These are phyloP conservation scores for Emydoidea blandingii DNA, from an alignment of 2,797 vertebrate genomes.

Conservation along the genomic window DNA sequence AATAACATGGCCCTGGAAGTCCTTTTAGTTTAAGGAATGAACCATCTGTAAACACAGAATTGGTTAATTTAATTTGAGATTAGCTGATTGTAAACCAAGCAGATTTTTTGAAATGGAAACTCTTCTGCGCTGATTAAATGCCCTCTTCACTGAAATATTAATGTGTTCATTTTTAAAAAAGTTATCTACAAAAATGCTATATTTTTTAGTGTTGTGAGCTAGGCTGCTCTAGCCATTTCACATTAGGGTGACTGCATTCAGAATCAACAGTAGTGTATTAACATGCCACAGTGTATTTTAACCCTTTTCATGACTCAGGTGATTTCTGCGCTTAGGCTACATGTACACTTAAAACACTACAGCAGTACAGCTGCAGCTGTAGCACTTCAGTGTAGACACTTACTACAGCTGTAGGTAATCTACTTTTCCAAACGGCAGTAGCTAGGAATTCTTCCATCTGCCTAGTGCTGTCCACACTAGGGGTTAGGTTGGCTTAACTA, in stretches of 20 bases:
- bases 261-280: background rate
- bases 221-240: background rate
- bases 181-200: background rate
- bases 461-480: no score
- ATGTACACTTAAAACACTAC: background rate
- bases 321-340: background rate
- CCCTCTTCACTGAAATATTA: background rate
- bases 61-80: background rate
- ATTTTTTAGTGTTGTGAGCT: background rate
- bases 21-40: background rate
- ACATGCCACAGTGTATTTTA: background rate
- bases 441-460: background rate
- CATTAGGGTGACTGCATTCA: background rate
- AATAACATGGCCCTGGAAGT: background rate
- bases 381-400: background rate
- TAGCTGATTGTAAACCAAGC: background rate
- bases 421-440: background rate
- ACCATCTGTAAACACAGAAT: background rate
- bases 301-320: background rate
- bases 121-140: background rate
- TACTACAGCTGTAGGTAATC: background rate
- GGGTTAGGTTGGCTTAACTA: background rate
- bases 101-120: background rate
- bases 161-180: background rate
- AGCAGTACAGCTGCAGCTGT: background rate